Evolutionary conservation across 2,888 invertebrate species (phyloP), one percentile per base, ranked within the genome.

Genomic region (Andrena bucephala): DNA sequence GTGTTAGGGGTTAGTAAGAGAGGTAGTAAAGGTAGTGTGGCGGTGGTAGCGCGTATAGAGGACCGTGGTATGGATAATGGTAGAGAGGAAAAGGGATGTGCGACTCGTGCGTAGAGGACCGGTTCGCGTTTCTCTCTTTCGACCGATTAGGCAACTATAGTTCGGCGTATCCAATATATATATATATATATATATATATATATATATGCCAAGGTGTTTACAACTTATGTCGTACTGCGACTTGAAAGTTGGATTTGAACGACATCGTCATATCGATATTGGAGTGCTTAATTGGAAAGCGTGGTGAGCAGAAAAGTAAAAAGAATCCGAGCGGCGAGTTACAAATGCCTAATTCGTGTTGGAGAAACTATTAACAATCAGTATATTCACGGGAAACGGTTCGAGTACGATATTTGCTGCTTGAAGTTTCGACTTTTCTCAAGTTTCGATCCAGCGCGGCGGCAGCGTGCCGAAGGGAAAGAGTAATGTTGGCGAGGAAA

Each of bases 401-500:
- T 42, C 13, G 4, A 42, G 42, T 13, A 1, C 4, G 42, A 42
- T 42, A 42, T 13, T 42, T 42, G 16, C 42, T 42, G 5, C 4
- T 42, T 42, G 91, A 92, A 90, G 87, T 92, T 91, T 91, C 91
- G 91, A 92, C 93, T 93, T 93, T 92, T 92, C 90, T 89, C 42
- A 42, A 3, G 42, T 16, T 42, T 42, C 13, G 42, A 42, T 42
- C 16, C 42, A 16, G 42, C 42, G 42, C 42, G 42, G 42, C 42
- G 42, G 42, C 42, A 13, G 90, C 89, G 89, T 90, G 89, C 86
- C 88, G 90, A 90, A 2, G 63, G 50, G 50, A 59, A 59, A 59
- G 93, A 94, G 92, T 93, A 93, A 93, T 92, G 92, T 89, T 90
- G 91, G 92, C 92, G 93, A 92, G 91, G 92, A 92, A 93, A 94